Percentiles rank a stretch among this genome's conserved stretches.
These are phyloP conservation scores for Tetramorium parvispinum DNA, from an alignment of 1,140 invertebrate genomes.

Conservation along the genomic window DNA sequence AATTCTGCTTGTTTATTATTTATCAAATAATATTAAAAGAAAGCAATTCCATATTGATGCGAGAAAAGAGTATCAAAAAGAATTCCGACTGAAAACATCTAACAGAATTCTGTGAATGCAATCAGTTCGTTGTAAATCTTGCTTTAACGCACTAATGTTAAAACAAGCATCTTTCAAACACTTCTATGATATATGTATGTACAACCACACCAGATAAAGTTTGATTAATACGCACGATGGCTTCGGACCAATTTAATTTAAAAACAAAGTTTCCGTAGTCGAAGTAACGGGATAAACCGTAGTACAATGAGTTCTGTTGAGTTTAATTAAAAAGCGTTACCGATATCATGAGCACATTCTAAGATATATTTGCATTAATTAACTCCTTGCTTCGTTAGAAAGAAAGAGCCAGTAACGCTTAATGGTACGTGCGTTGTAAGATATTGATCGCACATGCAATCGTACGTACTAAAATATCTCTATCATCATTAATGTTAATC, in stretches of 20 bases:
- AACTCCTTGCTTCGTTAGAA: not conserved
- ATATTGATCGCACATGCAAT: not conserved
- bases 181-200: not conserved
- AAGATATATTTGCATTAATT: constrained; percentile 8
- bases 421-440: not conserved
- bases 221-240: constrained; percentile 29
- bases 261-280: not conserved
- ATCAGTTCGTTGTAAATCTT: constrained; percentile 11
- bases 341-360: not conserved
- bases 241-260: constrained; percentile 17
- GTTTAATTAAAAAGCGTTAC: constrained; percentile 35
- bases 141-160: not conserved
- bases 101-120: not conserved
- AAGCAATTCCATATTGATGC: not conserved
- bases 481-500: not conserved
- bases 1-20: not conserved
- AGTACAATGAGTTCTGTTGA: not conserved
- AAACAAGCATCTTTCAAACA: not conserved
- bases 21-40: not conserved
- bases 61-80: constrained; percentile 1
- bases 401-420: not conserved
- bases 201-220: not conserved
- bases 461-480: not conserved
- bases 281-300: not conserved
- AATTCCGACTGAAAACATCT: not conserved